Conservation (phyloP, 2,113 vertebrate species). For the Hydrochoerus hydrochaeris region DNA sequence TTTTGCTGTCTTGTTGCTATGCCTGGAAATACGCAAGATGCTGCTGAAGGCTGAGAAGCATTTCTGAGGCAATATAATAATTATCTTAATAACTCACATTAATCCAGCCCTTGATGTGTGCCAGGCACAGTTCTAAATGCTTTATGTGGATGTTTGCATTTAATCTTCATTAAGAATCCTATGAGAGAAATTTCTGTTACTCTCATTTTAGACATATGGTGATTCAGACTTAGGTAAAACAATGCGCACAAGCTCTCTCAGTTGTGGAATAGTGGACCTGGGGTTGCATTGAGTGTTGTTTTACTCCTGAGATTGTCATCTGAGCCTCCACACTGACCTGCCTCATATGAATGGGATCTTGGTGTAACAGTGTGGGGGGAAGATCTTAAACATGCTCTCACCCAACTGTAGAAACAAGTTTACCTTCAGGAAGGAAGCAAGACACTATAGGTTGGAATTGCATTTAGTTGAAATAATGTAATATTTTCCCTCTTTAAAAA, state of each 20-base stretch:
- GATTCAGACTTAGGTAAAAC: background rate
- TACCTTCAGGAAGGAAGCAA: background rate
- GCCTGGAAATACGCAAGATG: constrained; percentile 68
- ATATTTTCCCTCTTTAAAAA: background rate
- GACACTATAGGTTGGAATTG: background rate
- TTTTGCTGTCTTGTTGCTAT: constrained; percentile 48
- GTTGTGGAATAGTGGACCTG: background rate
- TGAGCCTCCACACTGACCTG: background rate
- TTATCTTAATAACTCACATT: constrained; percentile 66
- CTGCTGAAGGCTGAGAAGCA: constrained; percentile 59
- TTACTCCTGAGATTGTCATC: background rate
- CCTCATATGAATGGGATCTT: background rate
- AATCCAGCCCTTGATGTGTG: constrained; percentile 63
- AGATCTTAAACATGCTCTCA: background rate
- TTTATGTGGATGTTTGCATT: constrained; percentile 54
- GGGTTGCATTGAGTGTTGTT: background rate
- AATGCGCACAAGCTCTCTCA: background rate
- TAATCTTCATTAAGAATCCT: constrained; percentile 71
- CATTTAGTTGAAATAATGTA: background rate
- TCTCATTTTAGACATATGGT: background rate
- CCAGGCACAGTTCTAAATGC: constrained; percentile 70
- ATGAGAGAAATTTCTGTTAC: background rate
- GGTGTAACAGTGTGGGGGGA: background rate
- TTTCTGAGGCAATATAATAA: constrained; percentile 70
- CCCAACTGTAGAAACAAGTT: background rate